Conservation (phyloP, 1,140 invertebrate genomes). For the Lasioglossum albipes region DNA sequence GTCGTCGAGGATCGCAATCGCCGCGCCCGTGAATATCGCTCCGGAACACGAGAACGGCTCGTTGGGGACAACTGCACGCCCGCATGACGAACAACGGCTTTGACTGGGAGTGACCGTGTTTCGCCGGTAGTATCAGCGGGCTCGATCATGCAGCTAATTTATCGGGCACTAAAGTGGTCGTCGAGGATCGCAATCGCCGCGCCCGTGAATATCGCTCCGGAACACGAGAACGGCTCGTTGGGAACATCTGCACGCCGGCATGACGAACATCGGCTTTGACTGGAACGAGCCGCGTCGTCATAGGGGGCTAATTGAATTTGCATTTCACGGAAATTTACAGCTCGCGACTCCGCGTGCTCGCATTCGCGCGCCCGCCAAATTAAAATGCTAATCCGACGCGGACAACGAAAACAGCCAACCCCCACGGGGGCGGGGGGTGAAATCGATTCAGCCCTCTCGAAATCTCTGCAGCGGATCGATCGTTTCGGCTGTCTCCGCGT, state of each 20-base stretch:
- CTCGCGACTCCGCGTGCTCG: no score
- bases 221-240: constrained; percentile 16
- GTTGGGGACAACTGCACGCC: constrained; percentile 27
- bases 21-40: constrained; percentile 5
- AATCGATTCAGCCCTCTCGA: background rate
- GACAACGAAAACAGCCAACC: background rate
- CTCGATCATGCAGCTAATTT: background rate
- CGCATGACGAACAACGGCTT: constrained; percentile 5
- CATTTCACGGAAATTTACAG: constrained; percentile 23
- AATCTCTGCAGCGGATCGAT: background rate
- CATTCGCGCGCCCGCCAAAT: background rate
- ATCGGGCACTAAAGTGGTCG: constrained; percentile 8
- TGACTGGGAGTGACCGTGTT: no score
- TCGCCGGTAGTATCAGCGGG: no score
- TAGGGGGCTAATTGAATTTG: constrained; percentile 28
- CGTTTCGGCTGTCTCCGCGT: background rate
- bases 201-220: constrained; percentile 9
- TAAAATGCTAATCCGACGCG: background rate
- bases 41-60: constrained; percentile 5
- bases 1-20: background rate
- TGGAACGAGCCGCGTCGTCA: background rate
- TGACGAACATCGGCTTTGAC: constrained; percentile 14
- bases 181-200: background rate
- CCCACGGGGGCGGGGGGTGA: background rate
- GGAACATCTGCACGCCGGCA: constrained; percentile 18